These are phyloP conservation scores for Podocnemis expansa DNA, from an alignment of 2,113 vertebrate genomes.

Conservation along the genomic window DNA sequence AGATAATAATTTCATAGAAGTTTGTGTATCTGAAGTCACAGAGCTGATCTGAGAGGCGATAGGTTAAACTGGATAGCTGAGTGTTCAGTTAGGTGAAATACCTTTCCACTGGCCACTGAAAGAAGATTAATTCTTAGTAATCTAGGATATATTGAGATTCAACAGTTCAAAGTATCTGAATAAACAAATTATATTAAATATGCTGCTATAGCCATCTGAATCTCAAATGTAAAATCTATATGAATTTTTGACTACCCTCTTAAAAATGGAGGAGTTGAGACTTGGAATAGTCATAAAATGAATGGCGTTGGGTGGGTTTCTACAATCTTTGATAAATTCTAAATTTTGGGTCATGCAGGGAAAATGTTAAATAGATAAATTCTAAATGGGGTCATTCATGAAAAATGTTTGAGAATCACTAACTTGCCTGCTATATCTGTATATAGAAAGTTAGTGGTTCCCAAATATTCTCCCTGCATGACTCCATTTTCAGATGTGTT, in stretches of 20 bases:
- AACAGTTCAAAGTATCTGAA: not conserved
- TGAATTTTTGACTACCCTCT: not conserved
- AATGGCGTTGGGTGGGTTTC: accelerated
- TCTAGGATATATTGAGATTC: not conserved
- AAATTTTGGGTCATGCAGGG: no score
- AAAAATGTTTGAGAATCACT: no score
- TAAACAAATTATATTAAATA: not conserved
- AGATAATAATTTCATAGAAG: conserved; percentile 8
- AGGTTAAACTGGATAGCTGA: not conserved
- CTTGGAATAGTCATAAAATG: not conserved
- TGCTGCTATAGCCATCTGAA: not conserved
- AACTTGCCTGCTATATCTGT: no score
- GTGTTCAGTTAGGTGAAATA: not conserved
- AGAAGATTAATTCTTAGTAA: not conserved
- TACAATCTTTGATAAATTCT: not conserved
- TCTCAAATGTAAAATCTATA: not conserved
- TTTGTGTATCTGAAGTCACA: not conserved
- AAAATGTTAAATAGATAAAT: no score
- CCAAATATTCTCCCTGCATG: no score
- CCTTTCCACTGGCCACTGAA: not conserved
- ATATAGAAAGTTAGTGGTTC: no score
- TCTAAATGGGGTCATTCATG: no score
- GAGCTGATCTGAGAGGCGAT: not conserved
- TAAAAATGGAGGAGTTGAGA: not conserved
- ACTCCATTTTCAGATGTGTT: no score